phyloP scores from a whole-genome alignment of 92 coral and sea anemone species.

The Ricordea florida region DNA sequence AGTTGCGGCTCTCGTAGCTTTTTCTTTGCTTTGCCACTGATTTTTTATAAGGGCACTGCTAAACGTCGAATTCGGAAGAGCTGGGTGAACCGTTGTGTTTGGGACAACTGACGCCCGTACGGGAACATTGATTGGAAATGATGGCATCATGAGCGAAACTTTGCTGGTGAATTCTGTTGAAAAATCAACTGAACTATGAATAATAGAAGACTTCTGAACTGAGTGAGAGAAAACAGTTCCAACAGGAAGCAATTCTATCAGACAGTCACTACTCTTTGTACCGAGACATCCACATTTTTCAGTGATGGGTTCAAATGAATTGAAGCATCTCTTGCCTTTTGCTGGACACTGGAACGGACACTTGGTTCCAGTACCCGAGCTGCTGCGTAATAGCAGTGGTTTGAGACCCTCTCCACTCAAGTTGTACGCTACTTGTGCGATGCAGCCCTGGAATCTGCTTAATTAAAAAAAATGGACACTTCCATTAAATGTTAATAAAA shows the following conservation, averaged over 20 bases:
- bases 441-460: conserved; percentile 26
- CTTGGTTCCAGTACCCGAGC: neutral
- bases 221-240: no score
- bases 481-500: conserved; percentile 16
- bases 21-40: no score
- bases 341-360: neutral
- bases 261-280: no score
- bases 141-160: neutral
- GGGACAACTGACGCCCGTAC: neutral
- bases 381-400: neutral
- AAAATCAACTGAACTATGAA: no score
- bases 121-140: neutral
- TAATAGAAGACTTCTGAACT: no score
- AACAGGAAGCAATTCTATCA: no score
- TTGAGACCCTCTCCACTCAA: neutral
- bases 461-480: neutral
- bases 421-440: conserved; percentile 9
- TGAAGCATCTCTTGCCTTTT: neutral
- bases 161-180: neutral
- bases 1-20: no score
- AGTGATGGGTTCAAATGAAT: neutral
- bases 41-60: no score
- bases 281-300: conserved; percentile 20
- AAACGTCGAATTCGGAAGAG: no score
- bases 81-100: neutral